Evolutionary conservation across 2,797 vertebrate species (phyloP), one percentile per base, ranked within the genome.

Genomic region (Scomberomorus guttatus): DNA sequence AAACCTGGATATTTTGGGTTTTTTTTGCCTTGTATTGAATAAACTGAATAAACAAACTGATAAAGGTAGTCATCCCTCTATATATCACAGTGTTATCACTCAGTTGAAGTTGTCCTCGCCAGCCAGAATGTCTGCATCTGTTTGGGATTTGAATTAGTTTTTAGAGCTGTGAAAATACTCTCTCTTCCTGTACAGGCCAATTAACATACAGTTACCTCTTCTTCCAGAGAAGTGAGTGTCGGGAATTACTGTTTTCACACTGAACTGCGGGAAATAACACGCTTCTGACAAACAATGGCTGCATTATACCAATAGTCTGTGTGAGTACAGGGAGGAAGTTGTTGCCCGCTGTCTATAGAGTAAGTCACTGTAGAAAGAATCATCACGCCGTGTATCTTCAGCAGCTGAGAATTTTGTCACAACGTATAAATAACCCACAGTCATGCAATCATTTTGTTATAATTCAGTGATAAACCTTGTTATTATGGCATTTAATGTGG

Each of bases 261-360:
- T 17, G 61, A 65, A 54, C 48, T 72, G 34, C 72, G 86, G 78
- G 62, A 76, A 85, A 65, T 80, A 66, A 82, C 84, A 65, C 22
- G 1, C 73, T 50, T 32, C 39, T 79, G 76, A 69, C 62, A 51
- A 82, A 94, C 92, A 89, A 90, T 84, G 77, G 78, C 74, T 58
- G 73, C 81, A 76, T 80, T 80, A 76, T 89, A 60, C n/a, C 42
- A 55, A 9, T 11, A 57, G 57, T 65, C 56, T 24, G 18, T 70
- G 48, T 27, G 37, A 75, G 56, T 42, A 37, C 24, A 20, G 57
- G 24, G 42, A 75, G 60, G 46, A 57, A 66, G 67, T 20, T 14
- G 56, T 27, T 66, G 48, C 39, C 27, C 8, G 56, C 54, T 71
- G 72, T 74, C 77, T 39, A 44, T 32, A 3, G 34, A 48, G 56